Evolutionary conservation across 2,797 vertebrate species (phyloP), one percentile per base, ranked within the genome.

Genomic region (Rhadinocentrus ornatus): DNA sequence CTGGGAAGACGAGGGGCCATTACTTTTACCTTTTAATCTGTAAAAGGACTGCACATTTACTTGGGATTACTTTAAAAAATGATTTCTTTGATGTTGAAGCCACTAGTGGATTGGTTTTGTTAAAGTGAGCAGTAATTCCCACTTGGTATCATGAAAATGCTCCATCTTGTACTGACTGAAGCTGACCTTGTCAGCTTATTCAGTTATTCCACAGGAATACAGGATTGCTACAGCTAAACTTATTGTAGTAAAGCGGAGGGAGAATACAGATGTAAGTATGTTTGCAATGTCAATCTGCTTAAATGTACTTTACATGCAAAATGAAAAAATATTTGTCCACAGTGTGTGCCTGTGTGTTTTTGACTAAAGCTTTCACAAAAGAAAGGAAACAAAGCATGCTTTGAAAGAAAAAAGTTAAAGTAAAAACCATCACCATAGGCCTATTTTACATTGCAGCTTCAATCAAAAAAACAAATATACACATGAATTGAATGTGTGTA

Each of bases 21-120:
- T 69, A 76, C 69, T 2, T 66, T 81, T 82, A 83, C 69, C 76
- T 80, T 86, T 85, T 78, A 81, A 88, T 81, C 74, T 71, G 39
- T 55, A 70, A 53, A 27, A 34, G 50, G 37, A 57, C 56, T 63
- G 41, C 54, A 68, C 66, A 73, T 81, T 86, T 64, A 84, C 62
- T 69, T 6, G 66, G 66, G 75, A 77, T 84, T 80, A 86, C 63
- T 56, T 62, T 85, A 75, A 82, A 71, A 79, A 7, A 50, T 62
- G 31, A 77, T 81, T 37, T 53, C 66, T 78, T 32, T 73, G 60
- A 84, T 73, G 71, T 37, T 69, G n/a, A 77, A 60, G 59, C 24
- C 62, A 71, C 29, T 37, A 41, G 55, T 73, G 53, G 56, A 83
- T 68, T 80, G 35, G 66, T 69, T 78, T 62, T 66, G 61, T 64